Base-by-base conservation (phyloP, 2,797 vertebrate genomes). In the Sebastes aleutianus region DNA sequence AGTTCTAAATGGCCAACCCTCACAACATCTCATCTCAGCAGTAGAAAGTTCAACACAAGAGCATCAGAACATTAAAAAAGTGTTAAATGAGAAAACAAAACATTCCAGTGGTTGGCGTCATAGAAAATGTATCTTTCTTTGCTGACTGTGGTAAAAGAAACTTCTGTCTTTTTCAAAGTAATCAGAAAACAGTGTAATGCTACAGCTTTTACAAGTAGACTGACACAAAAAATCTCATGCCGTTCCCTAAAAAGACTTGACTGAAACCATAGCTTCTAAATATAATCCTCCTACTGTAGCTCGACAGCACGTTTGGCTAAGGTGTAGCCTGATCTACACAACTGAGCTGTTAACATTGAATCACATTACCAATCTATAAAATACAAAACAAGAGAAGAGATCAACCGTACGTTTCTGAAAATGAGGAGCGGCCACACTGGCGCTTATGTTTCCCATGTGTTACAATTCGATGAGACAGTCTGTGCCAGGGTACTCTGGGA, bases 381-480 rank as follows among this genome's bases (percentile, higher is more conserved):
- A 89, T 95, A 93, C 91, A 95, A 95, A 96, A 94, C 87, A 91
- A 88, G 54, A 86, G 64, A 89, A 89, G 85, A 78, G 80, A 86
- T 87, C 61, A 84, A 89, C 74, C 24, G 43, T 88, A 91, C n/a
- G 76, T 76, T 87, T 72, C 88, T 80, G 47, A 86, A 92, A 94
- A 87, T 78, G 70, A 90, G 74, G 64, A 78, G 79, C 3, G 67
- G 82, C 69, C 76, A 58, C 72, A 26, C 32, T 8, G 70, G 62
- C 73, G 65, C 34, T 47, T 43, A 14, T 62, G 47, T 70, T 85
- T 74, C 75, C 79, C 73, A 71, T 88, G 79, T 76, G 87, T 96
- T 96, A 98, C 89, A 98, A 93, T 82, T 97, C 95, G 90, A 97
- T 94, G 87, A 99, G 95, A 86, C 96, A 96, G 88, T 98, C 98